Evolutionary conservation across 2,113 vertebrate species (phyloP).

Genomic region (Dromas ardeola): DNA sequence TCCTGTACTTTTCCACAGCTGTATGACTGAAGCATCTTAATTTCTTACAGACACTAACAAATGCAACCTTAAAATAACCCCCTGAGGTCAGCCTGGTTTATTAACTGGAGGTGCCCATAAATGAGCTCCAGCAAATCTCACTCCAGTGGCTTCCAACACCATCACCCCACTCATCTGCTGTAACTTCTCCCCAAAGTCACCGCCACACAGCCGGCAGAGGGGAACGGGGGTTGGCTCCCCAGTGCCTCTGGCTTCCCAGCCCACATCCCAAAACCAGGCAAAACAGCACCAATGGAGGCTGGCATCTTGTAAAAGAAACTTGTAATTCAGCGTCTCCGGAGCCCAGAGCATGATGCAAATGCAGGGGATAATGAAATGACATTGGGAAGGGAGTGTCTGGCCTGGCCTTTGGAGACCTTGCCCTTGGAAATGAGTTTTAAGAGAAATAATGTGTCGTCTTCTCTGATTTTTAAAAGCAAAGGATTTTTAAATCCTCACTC

Average conservation of each 20-base stretch:
- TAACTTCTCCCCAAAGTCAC: not conserved
- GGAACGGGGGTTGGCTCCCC: not conserved
- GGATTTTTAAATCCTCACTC: not conserved
- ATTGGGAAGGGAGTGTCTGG: not conserved
- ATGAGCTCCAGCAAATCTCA: not conserved
- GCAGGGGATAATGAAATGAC: not conserved
- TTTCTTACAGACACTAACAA: not conserved
- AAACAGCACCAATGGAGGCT: accelerated
- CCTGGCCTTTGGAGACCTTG: not conserved
- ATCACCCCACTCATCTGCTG: not conserved
- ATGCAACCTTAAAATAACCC: not conserved
- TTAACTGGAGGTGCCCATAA: not conserved
- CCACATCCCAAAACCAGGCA: not conserved
- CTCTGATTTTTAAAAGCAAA: not conserved
- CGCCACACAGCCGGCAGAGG: not conserved
- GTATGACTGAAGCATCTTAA: not conserved
- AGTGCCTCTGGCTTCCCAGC: not conserved
- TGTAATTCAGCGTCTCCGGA: not conserved
- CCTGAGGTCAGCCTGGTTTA: not conserved
- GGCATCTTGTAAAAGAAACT: not conserved
- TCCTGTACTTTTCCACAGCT: conserved; percentile 8
- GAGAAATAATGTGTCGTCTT: not conserved
- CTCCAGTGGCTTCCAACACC: not conserved
- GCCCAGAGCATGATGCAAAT: accelerated
- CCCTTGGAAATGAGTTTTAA: not conserved